Conservation (phyloP, 2,888 invertebrate species). For the Calameuta idolon region DNA sequence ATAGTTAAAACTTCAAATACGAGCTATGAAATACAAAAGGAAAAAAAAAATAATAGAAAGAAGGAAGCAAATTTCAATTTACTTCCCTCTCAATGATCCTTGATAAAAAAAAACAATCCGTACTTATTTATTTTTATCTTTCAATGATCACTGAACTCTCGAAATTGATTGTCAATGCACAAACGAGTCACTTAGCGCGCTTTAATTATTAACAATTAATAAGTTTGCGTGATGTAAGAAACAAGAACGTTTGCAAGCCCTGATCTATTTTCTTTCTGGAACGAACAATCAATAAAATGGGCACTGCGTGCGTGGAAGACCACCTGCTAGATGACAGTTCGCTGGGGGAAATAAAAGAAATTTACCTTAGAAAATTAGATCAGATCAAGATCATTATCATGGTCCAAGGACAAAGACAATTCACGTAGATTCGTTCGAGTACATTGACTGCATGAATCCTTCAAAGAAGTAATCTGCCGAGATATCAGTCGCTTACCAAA, state of each 20-base stretch:
- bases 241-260: slow-evolving; percentile 18
- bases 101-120: neutral
- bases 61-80: neutral
- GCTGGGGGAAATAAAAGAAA: neutral
- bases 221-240: neutral
- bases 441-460: neutral
- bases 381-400: neutral
- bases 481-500: neutral
- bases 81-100: neutral
- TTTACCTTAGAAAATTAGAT: slow-evolving; percentile 11
- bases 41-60: neutral
- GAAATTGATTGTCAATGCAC: neutral
- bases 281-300: slow-evolving; percentile 39
- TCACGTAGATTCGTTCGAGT: neutral
- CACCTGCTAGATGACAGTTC: neutral
- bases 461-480: neutral
- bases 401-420: neutral
- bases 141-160: neutral
- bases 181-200: neutral
- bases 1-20: neutral
- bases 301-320: slow-evolving; percentile 2
- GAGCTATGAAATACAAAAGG: neutral
- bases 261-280: slow-evolving; percentile 47
- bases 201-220: neutral
- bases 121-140: neutral